A percentile compares a stretch with the other conserved stretches of the same genome.
These are phyloP conservation scores for Alloscopus bannaensis DNA, from an alignment of 2,888 invertebrate genomes.

Conservation along the genomic window DNA sequence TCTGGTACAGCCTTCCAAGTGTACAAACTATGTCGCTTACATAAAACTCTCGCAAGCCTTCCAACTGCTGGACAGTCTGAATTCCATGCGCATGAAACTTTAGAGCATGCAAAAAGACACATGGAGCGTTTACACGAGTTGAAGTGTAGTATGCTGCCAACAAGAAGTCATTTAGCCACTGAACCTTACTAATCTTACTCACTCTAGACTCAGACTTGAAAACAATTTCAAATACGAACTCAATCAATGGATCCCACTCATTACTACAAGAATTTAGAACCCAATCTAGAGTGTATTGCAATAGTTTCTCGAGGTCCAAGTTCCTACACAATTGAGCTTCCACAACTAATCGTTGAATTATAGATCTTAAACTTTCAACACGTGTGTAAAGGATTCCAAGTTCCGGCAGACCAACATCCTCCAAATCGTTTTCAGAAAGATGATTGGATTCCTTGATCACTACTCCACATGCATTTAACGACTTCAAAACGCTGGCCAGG, in stretches of 20 bases:
- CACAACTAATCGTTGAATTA: background rate
- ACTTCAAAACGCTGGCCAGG: too few species aligned
- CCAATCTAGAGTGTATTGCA: constrained; percentile 5
- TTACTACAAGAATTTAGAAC: constrained; percentile 31
- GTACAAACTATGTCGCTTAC: too few species aligned
- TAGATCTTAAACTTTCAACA: background rate
- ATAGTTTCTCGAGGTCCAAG: background rate
- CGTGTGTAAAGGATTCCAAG: constrained; percentile 29
- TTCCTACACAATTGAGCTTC: background rate
- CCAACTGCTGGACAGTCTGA: too few species aligned
- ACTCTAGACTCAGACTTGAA: background rate
- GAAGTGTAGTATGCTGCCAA: constrained; percentile 1
- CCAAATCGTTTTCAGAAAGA: constrained; percentile 13
- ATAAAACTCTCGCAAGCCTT: too few species aligned
- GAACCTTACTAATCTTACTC: constrained; percentile 18
- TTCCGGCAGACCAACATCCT: constrained; percentile 12
- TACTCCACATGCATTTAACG: too few species aligned
- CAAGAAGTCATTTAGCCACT: constrained; percentile 28
- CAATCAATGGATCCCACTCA: constrained; percentile 46
- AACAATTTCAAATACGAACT: constrained; percentile 38
- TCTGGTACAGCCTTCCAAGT: too few species aligned
- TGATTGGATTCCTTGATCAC: too few species aligned
- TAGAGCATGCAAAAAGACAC: constrained; percentile 19
- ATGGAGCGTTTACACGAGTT: background rate
- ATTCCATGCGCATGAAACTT: constrained; percentile 28